Base-by-base conservation (phyloP, 1,140 invertebrate species). In the Rhynchophorus ferrugineus region DNA sequence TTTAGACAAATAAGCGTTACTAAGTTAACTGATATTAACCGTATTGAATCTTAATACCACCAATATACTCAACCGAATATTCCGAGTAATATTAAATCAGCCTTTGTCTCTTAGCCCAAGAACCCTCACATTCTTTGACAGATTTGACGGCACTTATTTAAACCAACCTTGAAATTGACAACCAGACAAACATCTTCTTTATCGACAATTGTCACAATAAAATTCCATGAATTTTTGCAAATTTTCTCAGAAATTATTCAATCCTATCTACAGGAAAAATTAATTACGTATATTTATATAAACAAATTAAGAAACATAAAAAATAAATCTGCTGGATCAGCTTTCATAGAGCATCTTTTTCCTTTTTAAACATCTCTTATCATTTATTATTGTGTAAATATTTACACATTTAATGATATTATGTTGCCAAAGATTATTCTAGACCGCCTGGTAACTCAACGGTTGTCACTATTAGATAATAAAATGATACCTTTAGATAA, bases 41-140 rank as follows among this genome's bases (percentile, higher is more conserved):
- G 7, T 2, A n/a, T n/a, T n/a, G n/a, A n/a, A n/a, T n/a, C n/a
- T n/a, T n/a, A n/a, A n/a, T 33, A 41, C 21, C 36, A 49, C 34
- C 37, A 44, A 21, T 22, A 19, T 50, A 35, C 36, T 50, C 18
- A n/a, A n/a, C n/a, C n/a, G n/a, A n/a, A n/a, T n/a, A n/a, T n/a
- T n/a, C n/a, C n/a, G n/a, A n/a, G n/a, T n/a, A n/a, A n/a, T n/a
- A n/a, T n/a, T n/a, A n/a, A n/a, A 37, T 36, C 41, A 38, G 51
- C 37, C 51, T 54, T 54, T 54, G 51, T 54, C 51, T 54, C 35
- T 48, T 48, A 48, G 34, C 42, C 36, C 34, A 48, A 39, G 36
- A 19, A 44, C 16, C 43, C 29, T 44, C 43, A 44, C 43, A 44
- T 44, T 44, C 29, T 44, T 3, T 44, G 43, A 24, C 43, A 44